Base-by-base conservation (phyloP, 1,140 invertebrate genomes). In the Delia radicum region DNA sequence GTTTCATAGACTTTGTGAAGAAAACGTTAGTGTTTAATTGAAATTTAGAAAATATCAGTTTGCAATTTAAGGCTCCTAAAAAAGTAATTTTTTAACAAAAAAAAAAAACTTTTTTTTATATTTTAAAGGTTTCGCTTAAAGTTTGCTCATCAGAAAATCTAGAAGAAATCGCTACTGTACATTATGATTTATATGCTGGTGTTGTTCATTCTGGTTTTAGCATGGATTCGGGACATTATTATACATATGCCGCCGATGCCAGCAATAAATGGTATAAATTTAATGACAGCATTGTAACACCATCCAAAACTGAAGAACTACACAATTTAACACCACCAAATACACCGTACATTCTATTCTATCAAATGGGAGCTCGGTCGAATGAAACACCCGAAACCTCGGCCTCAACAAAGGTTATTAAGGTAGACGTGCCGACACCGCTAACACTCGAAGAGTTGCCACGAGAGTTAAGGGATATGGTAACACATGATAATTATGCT, bases 201-300 rank as follows among this genome's bases (percentile, higher is more conserved):
- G 93, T 96, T 0, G 91, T 96, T 0, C 95, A 96, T 83, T 92
- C 92, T 0, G 94, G 95, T 2, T 91, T 90, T 13, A 94, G 91
- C 48, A 91, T 94, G 78, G 93, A 96, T 81, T 93, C 93, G 5
- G 95, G 95, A 0, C 95, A 96, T 83, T 96, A 96, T 82, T 95
- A 95, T 80, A 94, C 94, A 0, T 92, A 94, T 79, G 94, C 93
- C 0, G 89, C 92, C 29, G 91, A 93, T 81, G 87, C 89, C 24
- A 87, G 91, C 2, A 88, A 88, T 77, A 92, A 91, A 88, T 96
- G 94, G 95, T 94, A 91, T 81, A 90, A 93, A 77, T 95, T 94
- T 80, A 95, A 96, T 80, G 94, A 96, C 78, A 92, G 90, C 73
- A 86, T 88, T 2, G 93, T 96, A 0, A 90, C 90, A 0, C 85